These are phyloP conservation scores for Mesodorylaimus sp. DNA, from an alignment of 2,888 invertebrate genomes.

Conservation along the genomic window DNA sequence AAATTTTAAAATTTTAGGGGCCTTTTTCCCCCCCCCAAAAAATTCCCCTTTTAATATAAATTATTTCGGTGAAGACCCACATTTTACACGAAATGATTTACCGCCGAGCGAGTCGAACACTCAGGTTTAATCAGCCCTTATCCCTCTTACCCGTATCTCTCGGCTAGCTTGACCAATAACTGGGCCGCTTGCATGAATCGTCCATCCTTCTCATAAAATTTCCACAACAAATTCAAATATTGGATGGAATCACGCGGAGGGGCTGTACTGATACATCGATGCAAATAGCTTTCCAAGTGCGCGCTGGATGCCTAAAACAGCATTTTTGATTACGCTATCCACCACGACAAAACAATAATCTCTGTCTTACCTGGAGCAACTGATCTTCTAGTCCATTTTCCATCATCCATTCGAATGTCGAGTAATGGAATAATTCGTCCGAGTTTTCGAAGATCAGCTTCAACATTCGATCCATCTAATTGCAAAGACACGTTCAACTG, in stretches of 20 bases:
- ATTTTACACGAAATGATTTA: too few relatives aligned
- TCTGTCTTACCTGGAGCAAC: not conserved
- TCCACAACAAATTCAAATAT: constrained; percentile 71
- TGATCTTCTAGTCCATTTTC: constrained; percentile 26
- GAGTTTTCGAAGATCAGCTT: constrained; percentile 36
- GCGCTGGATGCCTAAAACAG: constrained; percentile 37
- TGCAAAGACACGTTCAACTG: not conserved
- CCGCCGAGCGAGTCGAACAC: too few relatives aligned
- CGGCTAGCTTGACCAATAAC: constrained; percentile 68
- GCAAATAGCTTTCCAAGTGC: constrained; percentile 57
- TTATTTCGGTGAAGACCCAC: too few relatives aligned
- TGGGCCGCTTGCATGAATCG: constrained; percentile 80
- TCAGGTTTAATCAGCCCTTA: too few relatives aligned
- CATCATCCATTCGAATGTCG: constrained; percentile 81
- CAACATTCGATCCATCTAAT: constrained; percentile 11
- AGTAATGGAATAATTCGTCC: constrained; percentile 74
- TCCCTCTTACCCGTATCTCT: constrained; percentile 38
- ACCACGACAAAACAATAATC: not conserved
- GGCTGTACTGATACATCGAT: constrained; percentile 28
- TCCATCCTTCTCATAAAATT: constrained; percentile 74
- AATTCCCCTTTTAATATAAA: too few relatives aligned
- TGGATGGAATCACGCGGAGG: constrained; percentile 41
- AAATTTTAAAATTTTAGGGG: too few relatives aligned
- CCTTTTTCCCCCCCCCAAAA: too few relatives aligned
- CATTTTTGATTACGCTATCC: not conserved